These are phyloP conservation scores for Lycaon pictus DNA, from an alignment of 2,113 vertebrate genomes.

Conservation along the genomic window DNA sequence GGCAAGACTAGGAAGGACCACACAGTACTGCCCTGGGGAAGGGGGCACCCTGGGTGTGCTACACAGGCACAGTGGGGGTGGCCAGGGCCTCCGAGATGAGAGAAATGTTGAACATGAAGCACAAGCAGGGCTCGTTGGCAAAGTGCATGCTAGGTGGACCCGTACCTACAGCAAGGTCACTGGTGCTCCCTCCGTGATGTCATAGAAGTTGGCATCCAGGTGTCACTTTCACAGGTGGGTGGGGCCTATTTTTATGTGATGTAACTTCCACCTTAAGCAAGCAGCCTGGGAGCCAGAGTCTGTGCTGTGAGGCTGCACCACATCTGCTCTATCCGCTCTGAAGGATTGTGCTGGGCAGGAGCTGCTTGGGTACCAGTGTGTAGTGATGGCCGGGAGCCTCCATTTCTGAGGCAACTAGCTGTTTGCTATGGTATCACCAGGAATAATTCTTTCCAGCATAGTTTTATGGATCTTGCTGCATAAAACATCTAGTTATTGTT, in stretches of 20 bases:
- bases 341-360: rapidly evolving
- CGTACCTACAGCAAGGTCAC: rapidly evolving
- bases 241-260: not conserved
- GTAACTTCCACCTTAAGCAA: no score
- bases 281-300: not conserved
- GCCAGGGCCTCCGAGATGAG: rapidly evolving
- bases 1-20: not conserved
- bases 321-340: not conserved
- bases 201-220: not conserved
- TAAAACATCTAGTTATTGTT: not conserved
- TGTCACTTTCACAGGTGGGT: not conserved
- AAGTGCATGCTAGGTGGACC: rapidly evolving
- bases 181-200: not conserved
- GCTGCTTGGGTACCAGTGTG: rapidly evolving
- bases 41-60: rapidly evolving
- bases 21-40: not conserved
- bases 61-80: no score
- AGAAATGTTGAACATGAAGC: rapidly evolving
- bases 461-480: not conserved
- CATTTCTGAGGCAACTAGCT: not conserved
- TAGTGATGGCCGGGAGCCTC: not conserved
- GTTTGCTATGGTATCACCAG: not conserved
- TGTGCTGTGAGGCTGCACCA: rapidly evolving
- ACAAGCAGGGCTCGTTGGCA: rapidly evolving
- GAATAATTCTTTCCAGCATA: not conserved